Evolutionary conservation across 2,113 vertebrate genomes (phyloP).

Genomic region (Phoenicopterus ruber): DNA sequence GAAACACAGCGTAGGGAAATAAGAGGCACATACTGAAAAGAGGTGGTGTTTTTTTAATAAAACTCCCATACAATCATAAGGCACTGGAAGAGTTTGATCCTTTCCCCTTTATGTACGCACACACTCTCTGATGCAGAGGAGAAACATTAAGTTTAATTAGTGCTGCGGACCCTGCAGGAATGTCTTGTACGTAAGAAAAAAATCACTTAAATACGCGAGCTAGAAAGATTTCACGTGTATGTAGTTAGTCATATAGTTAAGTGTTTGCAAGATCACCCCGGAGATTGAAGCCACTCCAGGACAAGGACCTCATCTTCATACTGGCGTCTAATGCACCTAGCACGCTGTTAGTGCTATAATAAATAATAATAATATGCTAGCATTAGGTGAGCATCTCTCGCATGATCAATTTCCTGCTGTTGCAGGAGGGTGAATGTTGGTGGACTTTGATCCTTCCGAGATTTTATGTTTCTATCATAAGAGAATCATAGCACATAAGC

Average conservation of each 20-base stretch:
- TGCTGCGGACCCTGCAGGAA: not conserved
- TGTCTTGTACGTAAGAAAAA: not conserved
- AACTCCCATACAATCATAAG: not conserved
- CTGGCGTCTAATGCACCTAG: constrained; percentile 54
- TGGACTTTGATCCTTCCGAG: constrained; percentile 69
- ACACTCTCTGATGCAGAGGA: not conserved
- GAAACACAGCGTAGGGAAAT: constrained; percentile 22
- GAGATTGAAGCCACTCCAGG: constrained; percentile 57
- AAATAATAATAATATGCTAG: constrained; percentile 71
- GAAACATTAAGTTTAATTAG: constrained; percentile 23
- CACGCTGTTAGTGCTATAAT: constrained; percentile 58
- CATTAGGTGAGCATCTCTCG: constrained; percentile 65
- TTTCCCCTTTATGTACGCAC: not conserved
- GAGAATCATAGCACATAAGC: constrained; percentile 70
- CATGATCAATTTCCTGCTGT: constrained; percentile 68
- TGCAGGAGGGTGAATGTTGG: constrained; percentile 59
- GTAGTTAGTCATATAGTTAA: constrained; percentile 32
- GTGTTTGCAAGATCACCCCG: constrained; percentile 43
- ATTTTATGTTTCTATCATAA: constrained; percentile 72
- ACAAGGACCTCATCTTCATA: constrained; percentile 59
- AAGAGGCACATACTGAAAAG: not conserved
- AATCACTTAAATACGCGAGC: not conserved
- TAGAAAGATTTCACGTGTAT: not conserved
- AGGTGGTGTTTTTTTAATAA: not conserved
- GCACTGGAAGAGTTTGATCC: not conserved